Percentiles rank a stretch among this genome's conserved stretches.
These are phyloP conservation scores for Epinotia brunnichana DNA, from an alignment of 2,888 invertebrate genomes.

Conservation along the genomic window DNA sequence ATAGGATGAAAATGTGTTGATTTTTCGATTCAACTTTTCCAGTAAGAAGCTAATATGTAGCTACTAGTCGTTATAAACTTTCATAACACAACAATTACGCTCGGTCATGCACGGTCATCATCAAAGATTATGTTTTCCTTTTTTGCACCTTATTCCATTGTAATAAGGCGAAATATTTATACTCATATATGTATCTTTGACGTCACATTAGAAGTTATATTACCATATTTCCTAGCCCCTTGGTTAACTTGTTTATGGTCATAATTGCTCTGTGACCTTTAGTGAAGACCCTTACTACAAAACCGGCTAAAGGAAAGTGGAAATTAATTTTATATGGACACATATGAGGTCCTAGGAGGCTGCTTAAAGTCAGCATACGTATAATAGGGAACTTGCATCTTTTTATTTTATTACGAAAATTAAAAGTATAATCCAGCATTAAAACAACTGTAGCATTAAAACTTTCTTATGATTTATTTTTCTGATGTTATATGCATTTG, in stretches of 20 bases:
- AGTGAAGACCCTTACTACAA: neutral
- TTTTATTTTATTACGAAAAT: too few relatives aligned
- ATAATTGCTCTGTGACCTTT: slow-evolving; percentile 19
- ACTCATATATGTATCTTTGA: too few relatives aligned
- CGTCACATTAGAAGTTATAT: neutral
- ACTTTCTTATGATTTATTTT: too few relatives aligned
- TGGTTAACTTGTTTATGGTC: neutral
- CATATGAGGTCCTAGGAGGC: neutral
- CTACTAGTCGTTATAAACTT: neutral
- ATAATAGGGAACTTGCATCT: too few relatives aligned
- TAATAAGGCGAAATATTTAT: too few relatives aligned
- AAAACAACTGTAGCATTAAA: too few relatives aligned
- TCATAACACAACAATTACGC: neutral
- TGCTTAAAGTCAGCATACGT: too few relatives aligned
- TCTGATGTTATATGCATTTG: too few relatives aligned
- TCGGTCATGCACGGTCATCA: neutral
- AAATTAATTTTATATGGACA: slow-evolving; percentile 6
- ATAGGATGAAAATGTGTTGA: neutral
- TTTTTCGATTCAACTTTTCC: neutral
- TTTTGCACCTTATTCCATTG: too few relatives aligned
- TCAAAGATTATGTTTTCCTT: too few relatives aligned
- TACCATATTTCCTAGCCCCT: neutral
- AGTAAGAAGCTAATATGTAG: neutral
- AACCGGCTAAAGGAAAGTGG: slow-evolving; percentile 16
- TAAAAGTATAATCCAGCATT: too few relatives aligned